Conservation (phyloP, 1,140 invertebrate species). For the Phocides pigmalion region DNA sequence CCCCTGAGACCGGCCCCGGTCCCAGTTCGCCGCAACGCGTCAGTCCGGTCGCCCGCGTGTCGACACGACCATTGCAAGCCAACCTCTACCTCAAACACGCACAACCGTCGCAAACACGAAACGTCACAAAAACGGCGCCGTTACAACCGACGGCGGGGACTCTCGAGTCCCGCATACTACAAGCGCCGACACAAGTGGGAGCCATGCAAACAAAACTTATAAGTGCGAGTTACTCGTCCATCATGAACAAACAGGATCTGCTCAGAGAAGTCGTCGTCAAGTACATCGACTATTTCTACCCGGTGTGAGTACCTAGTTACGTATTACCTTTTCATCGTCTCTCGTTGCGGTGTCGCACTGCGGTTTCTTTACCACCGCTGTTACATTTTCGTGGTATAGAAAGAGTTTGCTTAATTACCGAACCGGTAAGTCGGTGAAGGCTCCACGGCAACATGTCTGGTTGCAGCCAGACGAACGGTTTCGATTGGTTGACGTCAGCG, state of each 20-base stretch:
- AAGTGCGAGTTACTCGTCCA: slow-evolving; percentile 85
- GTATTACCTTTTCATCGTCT: slow-evolving; percentile 48
- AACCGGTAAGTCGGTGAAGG: slow-evolving; percentile 79
- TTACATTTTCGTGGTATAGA: slow-evolving; percentile 31
- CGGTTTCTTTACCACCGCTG: slow-evolving; percentile 35
- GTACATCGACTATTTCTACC: slow-evolving; percentile 87
- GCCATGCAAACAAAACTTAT: slow-evolving; percentile 83
- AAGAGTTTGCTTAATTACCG: slow-evolving; percentile 59
- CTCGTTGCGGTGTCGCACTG: slow-evolving; percentile 51
- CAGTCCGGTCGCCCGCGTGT: slow-evolving; percentile 70
- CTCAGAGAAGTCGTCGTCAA: slow-evolving; percentile 87
- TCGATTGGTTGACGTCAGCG: slow-evolving; percentile 73
- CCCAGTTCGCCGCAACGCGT: slow-evolving; percentile 79
- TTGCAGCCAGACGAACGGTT: slow-evolving; percentile 63
- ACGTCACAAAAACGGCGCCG: slow-evolving; percentile 65
- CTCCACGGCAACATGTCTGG: slow-evolving; percentile 64
- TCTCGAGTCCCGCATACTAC: slow-evolving; percentile 57
- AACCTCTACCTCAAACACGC: slow-evolving; percentile 61
- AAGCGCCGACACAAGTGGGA: slow-evolving; percentile 60
- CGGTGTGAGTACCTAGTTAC: slow-evolving; percentile 83
- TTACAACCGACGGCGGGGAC: slow-evolving; percentile 61
- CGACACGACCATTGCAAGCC: slow-evolving; percentile 46
- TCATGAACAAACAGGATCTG: slow-evolving; percentile 87
- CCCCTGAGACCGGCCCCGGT: slow-evolving; percentile 59
- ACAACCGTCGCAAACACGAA: slow-evolving; percentile 56